Percentiles rank a stretch among this genome's conserved stretches.
Evolutionary conservation across 2,113 vertebrate genomes (phyloP).

Genomic region (Mustela lutreola): DNA sequence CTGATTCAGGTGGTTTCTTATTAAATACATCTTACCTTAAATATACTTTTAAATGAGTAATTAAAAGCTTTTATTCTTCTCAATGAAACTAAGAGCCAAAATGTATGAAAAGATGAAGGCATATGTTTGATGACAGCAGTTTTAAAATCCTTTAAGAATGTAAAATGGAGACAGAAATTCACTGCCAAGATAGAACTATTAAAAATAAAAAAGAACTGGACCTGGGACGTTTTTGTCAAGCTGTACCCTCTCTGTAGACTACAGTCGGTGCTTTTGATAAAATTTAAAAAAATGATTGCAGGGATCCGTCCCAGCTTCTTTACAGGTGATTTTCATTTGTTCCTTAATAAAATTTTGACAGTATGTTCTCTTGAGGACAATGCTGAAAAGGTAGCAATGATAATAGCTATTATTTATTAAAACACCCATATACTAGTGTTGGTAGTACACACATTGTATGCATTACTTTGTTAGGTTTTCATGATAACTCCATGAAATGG

Average conservation of each 20-base stretch:
- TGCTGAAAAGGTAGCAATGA: background rate
- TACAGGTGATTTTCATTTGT: slow-evolving; percentile 1
- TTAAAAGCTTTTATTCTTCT: slow-evolving; percentile 14
- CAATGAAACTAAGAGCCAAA: background rate
- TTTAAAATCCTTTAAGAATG: background rate
- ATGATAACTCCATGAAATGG: background rate
- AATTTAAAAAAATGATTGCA: background rate
- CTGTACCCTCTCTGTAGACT: too few relatives aligned
- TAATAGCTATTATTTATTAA: slow-evolving; percentile 6
- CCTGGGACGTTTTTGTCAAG: background rate
- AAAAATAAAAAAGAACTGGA: background rate
- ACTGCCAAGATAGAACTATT: background rate
- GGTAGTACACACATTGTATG: background rate
- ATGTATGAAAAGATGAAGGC: background rate
- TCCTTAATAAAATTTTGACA: background rate
- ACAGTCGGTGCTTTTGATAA: background rate
- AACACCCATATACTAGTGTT: background rate
- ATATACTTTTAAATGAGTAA: background rate
- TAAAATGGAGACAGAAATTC: background rate
- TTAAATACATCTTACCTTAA: background rate
- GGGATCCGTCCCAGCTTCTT: background rate
- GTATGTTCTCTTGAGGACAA: background rate
- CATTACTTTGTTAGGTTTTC: background rate
- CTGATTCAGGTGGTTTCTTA: slow-evolving; percentile 21
- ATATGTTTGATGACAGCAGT: background rate